Evolutionary conservation across 2,888 invertebrate species (phyloP).

Genomic region (Hemicrepidius hirtus): DNA sequence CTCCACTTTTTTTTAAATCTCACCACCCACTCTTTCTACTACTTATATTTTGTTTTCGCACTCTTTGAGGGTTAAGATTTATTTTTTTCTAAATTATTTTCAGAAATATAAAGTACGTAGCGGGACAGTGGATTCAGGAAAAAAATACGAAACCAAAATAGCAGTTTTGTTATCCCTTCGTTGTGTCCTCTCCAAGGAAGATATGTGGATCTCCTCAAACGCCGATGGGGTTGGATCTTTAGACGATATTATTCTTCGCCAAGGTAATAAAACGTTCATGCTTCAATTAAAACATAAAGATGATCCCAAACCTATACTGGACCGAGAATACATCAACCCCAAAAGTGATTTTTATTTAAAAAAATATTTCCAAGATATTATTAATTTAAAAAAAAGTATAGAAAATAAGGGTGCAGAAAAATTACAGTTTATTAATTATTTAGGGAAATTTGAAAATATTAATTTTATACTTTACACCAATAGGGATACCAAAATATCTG

Average conservation of each 20-base stretch:
- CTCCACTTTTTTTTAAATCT: too few relatives aligned
- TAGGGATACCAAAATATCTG: background rate
- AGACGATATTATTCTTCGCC: conserved; percentile 17
- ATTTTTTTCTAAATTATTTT: too few relatives aligned
- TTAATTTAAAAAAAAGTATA: background rate
- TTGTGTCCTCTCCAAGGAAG: background rate
- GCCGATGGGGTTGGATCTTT: conserved; percentile 2
- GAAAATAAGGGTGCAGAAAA: background rate
- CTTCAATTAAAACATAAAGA: conserved; percentile 33
- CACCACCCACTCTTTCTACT: too few relatives aligned
- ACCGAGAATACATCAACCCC: background rate
- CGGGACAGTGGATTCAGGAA: conserved; percentile 12
- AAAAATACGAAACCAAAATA: conserved; percentile 21
- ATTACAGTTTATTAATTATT: background rate
- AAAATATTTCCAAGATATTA: conserved; percentile 13
- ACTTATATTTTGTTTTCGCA: too few relatives aligned
- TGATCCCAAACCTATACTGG: background rate
- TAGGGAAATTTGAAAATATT: background rate
- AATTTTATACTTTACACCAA: conserved; percentile 15
- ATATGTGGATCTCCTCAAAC: conserved; percentile 17
- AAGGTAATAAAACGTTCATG: conserved; percentile 6
- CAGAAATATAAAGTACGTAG: conserved; percentile 23
- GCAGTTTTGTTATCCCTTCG: background rate
- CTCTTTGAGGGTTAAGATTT: too few relatives aligned
- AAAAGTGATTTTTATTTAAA: conserved; percentile 10